Percentiles rank a stretch among this genome's conserved stretches.
Evolutionary conservation across 92 coral and sea anemone genomes (phyloP).

Genomic region (Umimayanthus chanpuru): DNA sequence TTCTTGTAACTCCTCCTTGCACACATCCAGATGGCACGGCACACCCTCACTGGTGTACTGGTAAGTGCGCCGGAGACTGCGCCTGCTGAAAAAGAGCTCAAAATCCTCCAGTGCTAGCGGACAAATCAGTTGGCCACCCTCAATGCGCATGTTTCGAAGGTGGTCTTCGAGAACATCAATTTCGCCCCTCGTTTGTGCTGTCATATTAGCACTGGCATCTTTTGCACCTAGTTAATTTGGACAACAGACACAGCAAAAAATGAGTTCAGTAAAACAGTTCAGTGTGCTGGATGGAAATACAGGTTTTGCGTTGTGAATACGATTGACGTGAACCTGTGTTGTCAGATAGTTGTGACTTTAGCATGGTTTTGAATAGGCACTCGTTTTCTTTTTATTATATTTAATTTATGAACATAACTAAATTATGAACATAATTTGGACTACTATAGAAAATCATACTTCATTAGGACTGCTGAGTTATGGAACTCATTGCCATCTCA

Average conservation of each 20-base stretch:
- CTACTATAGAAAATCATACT: too few species aligned
- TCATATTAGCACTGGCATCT: not conserved
- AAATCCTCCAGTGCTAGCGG: not conserved
- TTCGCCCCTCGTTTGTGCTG: not conserved
- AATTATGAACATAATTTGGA: too few species aligned
- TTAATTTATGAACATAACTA: too few species aligned
- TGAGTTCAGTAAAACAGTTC: not conserved
- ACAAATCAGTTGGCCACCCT: not conserved
- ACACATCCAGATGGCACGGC: not conserved
- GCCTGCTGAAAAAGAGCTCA: not conserved
- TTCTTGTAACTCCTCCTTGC: not conserved
- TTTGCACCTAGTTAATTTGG: not conserved
- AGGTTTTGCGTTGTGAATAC: not conserved
- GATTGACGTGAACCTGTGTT: too few species aligned
- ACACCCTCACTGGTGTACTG: not conserved
- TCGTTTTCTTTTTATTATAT: too few species aligned
- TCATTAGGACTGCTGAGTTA: too few species aligned
- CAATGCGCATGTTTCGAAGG: slow-evolving; percentile 12
- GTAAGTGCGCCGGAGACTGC: slow-evolving; percentile 13
- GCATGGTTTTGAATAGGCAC: too few species aligned
- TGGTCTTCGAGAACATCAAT: not conserved
- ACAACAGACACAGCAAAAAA: not conserved
- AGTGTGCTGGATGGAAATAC: not conserved
- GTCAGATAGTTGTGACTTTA: too few species aligned
- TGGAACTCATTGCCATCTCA: too few species aligned